Evolutionary conservation across 2,797 vertebrate genomes (phyloP).

Genomic region (Poecilia wingei): DNA sequence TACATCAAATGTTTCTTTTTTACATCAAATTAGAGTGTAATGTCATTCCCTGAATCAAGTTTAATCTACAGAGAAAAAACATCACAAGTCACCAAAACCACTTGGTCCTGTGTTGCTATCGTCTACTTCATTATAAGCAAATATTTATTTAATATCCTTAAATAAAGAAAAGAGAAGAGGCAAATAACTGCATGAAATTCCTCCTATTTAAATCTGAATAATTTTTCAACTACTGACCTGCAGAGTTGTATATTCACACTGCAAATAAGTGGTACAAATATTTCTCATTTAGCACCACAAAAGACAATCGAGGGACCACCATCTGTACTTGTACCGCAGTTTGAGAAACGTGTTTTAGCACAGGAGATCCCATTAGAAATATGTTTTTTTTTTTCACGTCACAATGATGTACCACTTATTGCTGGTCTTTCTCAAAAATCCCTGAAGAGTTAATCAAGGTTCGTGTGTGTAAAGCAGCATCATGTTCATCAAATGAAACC

Average conservation of each 20-base stretch:
- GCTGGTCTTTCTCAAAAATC: background rate
- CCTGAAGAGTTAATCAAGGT: background rate
- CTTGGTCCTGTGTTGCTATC: background rate
- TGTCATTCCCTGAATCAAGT: background rate
- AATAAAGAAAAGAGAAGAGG: no score
- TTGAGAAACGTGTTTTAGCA: background rate
- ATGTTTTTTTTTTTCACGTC: background rate
- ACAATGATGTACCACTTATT: background rate
- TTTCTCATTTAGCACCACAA: background rate
- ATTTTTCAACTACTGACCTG: no score
- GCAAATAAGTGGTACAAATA: background rate
- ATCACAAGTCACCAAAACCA: background rate
- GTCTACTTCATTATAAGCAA: background rate
- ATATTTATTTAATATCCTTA: no score
- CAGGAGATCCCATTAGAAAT: background rate
- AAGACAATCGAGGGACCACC: background rate
- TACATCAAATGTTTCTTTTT: background rate
- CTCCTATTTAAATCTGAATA: no score
- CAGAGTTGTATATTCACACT: background rate
- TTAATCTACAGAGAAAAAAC: background rate
- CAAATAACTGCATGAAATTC: no score
- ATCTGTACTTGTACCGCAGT: no score
- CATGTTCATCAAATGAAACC: background rate
- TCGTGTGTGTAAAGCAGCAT: background rate
- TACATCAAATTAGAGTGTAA: background rate